Evolutionary conservation across 2,113 vertebrate genomes (phyloP).

Genomic region (Anolis sagrei): DNA sequence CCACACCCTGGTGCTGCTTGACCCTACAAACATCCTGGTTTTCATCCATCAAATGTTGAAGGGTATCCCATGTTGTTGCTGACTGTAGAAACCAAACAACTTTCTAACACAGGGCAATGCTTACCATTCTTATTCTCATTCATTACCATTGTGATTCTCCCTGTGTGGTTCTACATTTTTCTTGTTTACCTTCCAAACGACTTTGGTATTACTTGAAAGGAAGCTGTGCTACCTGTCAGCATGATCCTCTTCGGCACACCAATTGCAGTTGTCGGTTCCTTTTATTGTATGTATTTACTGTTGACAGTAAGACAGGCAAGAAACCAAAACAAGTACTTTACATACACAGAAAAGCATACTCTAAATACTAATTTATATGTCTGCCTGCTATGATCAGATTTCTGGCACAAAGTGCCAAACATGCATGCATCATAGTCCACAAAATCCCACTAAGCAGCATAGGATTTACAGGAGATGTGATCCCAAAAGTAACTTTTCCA

Average conservation of each 20-base stretch:
- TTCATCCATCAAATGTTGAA: too few relatives aligned
- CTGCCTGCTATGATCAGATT: slow-evolving; percentile 49
- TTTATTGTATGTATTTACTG: slow-evolving; percentile 55
- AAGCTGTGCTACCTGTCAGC: fast-evolving
- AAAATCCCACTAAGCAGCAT: too few relatives aligned
- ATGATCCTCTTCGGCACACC: background rate
- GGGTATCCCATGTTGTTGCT: too few relatives aligned
- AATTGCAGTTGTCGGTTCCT: slow-evolving; percentile 46
- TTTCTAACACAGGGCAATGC: too few relatives aligned
- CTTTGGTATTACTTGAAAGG: background rate
- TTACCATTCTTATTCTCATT: too few relatives aligned
- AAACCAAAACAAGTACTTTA: slow-evolving; percentile 9
- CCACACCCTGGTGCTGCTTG: too few relatives aligned
- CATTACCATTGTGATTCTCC: too few relatives aligned
- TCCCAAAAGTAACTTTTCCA: too few relatives aligned
- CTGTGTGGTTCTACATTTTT: slow-evolving; percentile 3
- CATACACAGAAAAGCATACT: slow-evolving; percentile 15
- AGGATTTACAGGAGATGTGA: too few relatives aligned
- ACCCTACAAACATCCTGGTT: too few relatives aligned
- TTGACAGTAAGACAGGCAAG: slow-evolving; percentile 40
- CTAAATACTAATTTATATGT: slow-evolving; percentile 54
- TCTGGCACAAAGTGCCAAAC: slow-evolving; percentile 44
- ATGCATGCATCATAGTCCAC: too few relatives aligned
- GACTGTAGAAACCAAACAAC: too few relatives aligned
- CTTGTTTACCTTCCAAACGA: background rate